Evolutionary conservation across 2,113 vertebrate genomes (phyloP), one percentile per base, ranked within the genome.

Genomic region (Centropristis striata): DNA sequence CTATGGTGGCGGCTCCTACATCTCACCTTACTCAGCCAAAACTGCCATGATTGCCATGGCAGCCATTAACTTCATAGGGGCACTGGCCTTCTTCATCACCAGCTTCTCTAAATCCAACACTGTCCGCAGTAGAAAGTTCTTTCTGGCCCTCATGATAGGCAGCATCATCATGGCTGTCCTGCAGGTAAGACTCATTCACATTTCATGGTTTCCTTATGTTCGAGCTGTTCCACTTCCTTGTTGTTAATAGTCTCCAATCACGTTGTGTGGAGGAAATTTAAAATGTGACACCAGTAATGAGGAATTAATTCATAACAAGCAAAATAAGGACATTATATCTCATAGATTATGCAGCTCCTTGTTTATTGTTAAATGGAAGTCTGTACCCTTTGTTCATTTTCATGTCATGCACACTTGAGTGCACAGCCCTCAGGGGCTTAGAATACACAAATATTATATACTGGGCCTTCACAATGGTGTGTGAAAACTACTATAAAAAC

Each of bases 1-100:
- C 63, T 92, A 93, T n/a, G 92, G n/a, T n/a, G n/a, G n/a, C n/a
- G n/a, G 89, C 44, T 90, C 92, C 23, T 93, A 93, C 82, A 58
- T 96, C 41, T 96, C 94, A 54, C 97, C 96, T 0, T 96, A 95
- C 80, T 94, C 96, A 0, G 96, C 96, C 88, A 97, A 96, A 61
- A 93, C 95, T 0, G 93, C 95, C 81, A 98, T 98, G 96, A 96
- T 98, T 1, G 95, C 96, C 49, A 95, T 96, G 93, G 94, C 95
- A 0, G 95, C 96, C 77, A 94, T 97, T 42, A 96, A 94, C 88
- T 97, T 98, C 73, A 83, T 97, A 0, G 84, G 80, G 5, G 80
- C 93, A 1, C 69, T 97, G 81, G 93, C 87, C 1, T 90, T 97
- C 64, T 95, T 97, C 41, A 92, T 97, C 3, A 76, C 90, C 28